These are phyloP conservation scores for Diadema setosum DNA, from an alignment of 35 echinoderm and acorn worm genomes.

Conservation along the genomic window DNA sequence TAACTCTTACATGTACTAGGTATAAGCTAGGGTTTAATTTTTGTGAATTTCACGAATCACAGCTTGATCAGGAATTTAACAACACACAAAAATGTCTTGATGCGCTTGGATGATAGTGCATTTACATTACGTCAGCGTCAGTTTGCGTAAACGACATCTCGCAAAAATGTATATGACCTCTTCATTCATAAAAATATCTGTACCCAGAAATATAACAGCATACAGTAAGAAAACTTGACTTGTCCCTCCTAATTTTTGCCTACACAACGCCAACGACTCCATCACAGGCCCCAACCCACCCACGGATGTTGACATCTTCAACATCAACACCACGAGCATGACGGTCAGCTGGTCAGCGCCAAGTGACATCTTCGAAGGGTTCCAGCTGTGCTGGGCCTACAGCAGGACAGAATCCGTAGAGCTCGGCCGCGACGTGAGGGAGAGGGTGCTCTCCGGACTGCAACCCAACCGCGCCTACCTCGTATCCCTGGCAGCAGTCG, in stretches of 20 bases:
- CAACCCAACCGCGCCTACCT: background rate
- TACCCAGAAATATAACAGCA: too few relatives aligned
- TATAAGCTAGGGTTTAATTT: too few relatives aligned
- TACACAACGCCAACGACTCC: too few relatives aligned
- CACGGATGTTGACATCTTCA: background rate
- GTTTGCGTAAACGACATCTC: too few relatives aligned
- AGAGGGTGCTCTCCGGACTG: background rate
- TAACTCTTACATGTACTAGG: too few relatives aligned
- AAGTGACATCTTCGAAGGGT: background rate
- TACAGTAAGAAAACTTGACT: background rate
- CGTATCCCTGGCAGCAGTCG: background rate
- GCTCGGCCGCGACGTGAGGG: background rate
- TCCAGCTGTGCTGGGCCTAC: background rate
- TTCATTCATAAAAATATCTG: too few relatives aligned
- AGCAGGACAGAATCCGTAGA: background rate
- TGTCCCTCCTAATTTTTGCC: background rate
- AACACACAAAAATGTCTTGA: too few relatives aligned
- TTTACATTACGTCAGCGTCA: too few relatives aligned
- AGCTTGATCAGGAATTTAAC: too few relatives aligned
- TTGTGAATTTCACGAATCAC: too few relatives aligned
- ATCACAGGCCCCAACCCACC: background rate
- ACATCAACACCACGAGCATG: background rate
- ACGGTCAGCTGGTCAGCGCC: background rate
- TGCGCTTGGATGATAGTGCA: too few relatives aligned
- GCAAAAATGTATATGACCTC: too few relatives aligned